These are phyloP conservation scores for Pangasius krempfi DNA, from an alignment of 2,797 vertebrate genomes.

Conservation along the genomic window DNA sequence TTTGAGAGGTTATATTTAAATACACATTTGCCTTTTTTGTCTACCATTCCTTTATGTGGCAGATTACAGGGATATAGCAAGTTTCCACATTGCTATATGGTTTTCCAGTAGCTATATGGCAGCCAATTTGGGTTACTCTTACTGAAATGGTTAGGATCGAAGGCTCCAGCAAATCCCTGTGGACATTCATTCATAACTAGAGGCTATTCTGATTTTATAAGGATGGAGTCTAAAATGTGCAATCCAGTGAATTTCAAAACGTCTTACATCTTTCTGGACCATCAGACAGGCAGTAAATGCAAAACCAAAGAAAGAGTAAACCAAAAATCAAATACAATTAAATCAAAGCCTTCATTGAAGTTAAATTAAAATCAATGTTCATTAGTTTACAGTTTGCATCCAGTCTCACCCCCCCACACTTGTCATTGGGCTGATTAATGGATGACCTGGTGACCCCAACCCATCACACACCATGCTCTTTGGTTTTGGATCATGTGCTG, in stretches of 20 bases:
- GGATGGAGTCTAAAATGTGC: conserved; percentile 24
- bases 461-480: conserved; percentile 25
- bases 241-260: conserved; percentile 57
- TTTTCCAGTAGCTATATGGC: neutral
- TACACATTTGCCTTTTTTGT: conserved; percentile 1
- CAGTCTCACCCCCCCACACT: conserved; percentile 33
- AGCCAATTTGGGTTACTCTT: neutral
- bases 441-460: conserved; percentile 21
- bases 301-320: conserved; percentile 38
- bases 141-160: neutral
- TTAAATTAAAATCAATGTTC: conserved; percentile 53
- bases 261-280: conserved; percentile 43
- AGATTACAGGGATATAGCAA: neutral
- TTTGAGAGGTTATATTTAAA: neutral
- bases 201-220: conserved; percentile 2
- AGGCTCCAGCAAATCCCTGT: conserved; percentile 8
- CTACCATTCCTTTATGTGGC: neutral
- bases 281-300: conserved; percentile 45
- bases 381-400: conserved; percentile 38
- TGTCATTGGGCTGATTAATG: conserved; percentile 17
- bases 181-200: neutral
- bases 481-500: conserved; percentile 41
- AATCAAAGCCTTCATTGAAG: conserved; percentile 65
- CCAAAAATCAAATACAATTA: conserved; percentile 40
- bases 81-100: neutral